Evolutionary conservation across 2,888 invertebrate species (phyloP), one percentile per base, ranked within the genome.

Genomic region (Itoplectis maculator): DNA sequence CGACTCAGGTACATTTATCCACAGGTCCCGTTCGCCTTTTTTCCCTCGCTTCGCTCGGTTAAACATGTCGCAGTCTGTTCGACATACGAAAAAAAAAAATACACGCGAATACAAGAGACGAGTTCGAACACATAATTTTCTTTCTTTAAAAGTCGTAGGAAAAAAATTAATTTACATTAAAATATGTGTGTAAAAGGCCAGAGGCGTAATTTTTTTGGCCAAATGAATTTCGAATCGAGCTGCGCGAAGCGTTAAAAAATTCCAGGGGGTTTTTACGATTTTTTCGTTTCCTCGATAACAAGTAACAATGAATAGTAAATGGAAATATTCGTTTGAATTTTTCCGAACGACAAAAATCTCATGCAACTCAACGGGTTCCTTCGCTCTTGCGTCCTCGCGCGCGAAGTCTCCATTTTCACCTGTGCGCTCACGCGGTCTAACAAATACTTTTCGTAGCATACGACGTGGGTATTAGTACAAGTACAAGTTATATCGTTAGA

Each of bases 1-100:
- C 90, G 91, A 90, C 91, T 91, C 91, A 91, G 91, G 91, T 91
- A 91, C 91, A 88, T 89, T 82, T 89, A 90, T 40, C n/a, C 89
- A 51, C 15, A 51, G 91, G 91, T 91, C 90, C 91, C 90, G 87
- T 90, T 90, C 87, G 84, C 83, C 81, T 65, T n/a, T 47, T 59
- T 51, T 66, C 7, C 15, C 35, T 70, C 42, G 5, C 29, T 56
- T 63, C 54, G 11, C 45, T 59, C 47, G 61, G 45, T n/a, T 49
- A 47, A 42, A 63, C 5, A 29, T 0, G 6, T 56, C 40, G 13
- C 9, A 29, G 6, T 51, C 18, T 20, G 9, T 45, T 51, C 18
- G 15, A 51, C 4, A 51, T 51, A 51, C 18, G 20, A 59, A 35
- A 8, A 13, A 35, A 7, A 59, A 15, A 23, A 11, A 23, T 23